phyloP scores from a whole-genome alignment of 2,113 vertebrate species.

The Seriola dumerili region DNA sequence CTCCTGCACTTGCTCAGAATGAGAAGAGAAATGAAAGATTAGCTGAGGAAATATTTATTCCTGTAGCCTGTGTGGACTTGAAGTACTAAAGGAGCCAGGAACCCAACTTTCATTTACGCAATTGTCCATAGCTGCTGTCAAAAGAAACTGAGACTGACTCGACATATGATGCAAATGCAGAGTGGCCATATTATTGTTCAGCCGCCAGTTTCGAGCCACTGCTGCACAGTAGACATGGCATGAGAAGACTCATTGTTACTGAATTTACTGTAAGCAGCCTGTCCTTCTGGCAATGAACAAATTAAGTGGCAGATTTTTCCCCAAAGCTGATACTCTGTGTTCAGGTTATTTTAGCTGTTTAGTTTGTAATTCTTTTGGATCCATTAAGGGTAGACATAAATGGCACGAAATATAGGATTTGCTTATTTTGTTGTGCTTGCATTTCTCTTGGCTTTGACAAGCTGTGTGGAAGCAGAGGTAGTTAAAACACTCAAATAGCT shows the following conservation, averaged over 20 bases:
- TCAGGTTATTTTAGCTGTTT: neutral
- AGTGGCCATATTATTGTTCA: slow-evolving; percentile 1
- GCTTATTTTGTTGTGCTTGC: slow-evolving; percentile 4
- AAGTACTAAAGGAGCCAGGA: neutral
- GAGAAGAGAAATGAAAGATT: slow-evolving; percentile 35
- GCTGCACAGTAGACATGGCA: neutral
- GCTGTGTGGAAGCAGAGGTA: neutral
- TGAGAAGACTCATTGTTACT: neutral
- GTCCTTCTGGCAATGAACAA: neutral
- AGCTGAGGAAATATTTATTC: neutral
- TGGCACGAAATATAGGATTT: slow-evolving; percentile 3
- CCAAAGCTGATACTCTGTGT: neutral
- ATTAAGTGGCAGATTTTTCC: slow-evolving; percentile 3
- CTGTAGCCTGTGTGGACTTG: neutral
- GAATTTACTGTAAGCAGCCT: neutral
- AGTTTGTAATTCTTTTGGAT: slow-evolving; percentile 3
- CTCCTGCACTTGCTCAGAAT: slow-evolving; percentile 21
- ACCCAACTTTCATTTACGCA: neutral
- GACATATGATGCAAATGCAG: neutral
- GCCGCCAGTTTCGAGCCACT: neutral
- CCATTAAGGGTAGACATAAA: neutral
- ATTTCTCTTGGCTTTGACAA: slow-evolving; percentile 13
- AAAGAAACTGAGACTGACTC: neutral
- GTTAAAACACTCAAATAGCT: neutral
- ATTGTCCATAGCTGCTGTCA: neutral